Evolutionary conservation across 2,888 invertebrate genomes (phyloP).

Genomic region (Punctoribates punctum): DNA sequence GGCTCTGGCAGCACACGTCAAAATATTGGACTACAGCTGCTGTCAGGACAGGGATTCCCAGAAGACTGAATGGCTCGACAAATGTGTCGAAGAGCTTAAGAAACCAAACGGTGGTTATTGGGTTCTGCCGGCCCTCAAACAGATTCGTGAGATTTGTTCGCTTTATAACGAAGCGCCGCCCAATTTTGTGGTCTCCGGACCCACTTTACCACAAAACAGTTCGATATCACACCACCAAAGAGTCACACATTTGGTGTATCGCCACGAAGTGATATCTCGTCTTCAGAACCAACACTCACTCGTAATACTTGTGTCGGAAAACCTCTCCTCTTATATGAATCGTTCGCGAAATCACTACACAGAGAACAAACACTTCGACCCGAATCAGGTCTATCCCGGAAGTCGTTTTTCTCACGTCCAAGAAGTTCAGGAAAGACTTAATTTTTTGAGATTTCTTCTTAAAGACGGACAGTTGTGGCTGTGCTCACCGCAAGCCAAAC

Average conservation of each 20-base stretch:
- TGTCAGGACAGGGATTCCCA: conserved; percentile 94
- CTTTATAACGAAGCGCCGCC: conserved; percentile 78
- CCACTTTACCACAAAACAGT: background rate
- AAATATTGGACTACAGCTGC: conserved; percentile 95
- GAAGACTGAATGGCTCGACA: conserved; percentile 90
- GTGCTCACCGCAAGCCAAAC: conserved; percentile 92
- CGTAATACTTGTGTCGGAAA: conserved; percentile 88
- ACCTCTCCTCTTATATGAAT: conserved; percentile 80
- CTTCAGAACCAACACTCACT: conserved; percentile 86
- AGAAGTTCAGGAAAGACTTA: conserved; percentile 89
- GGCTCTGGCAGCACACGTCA: conserved; percentile 87
- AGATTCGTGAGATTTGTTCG: conserved; percentile 91
- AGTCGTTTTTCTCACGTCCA: conserved; percentile 84
- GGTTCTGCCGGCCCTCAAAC: conserved; percentile 90
- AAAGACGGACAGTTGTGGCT: conserved; percentile 96
- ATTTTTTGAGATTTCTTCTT: conserved; percentile 81
- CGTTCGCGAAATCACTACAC: conserved; percentile 67
- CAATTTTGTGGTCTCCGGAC: conserved; percentile 56
- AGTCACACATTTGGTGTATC: conserved; percentile 54
- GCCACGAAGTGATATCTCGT: conserved; percentile 77
- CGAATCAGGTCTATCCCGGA: conserved; percentile 61
- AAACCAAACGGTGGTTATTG: conserved; percentile 67
- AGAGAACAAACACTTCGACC: conserved; percentile 60
- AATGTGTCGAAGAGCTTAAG: conserved; percentile 91
- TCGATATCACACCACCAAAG: conserved; percentile 50